Conservation (phyloP, 1,140 invertebrate species). For the Trichonephila inaurata region DNA sequence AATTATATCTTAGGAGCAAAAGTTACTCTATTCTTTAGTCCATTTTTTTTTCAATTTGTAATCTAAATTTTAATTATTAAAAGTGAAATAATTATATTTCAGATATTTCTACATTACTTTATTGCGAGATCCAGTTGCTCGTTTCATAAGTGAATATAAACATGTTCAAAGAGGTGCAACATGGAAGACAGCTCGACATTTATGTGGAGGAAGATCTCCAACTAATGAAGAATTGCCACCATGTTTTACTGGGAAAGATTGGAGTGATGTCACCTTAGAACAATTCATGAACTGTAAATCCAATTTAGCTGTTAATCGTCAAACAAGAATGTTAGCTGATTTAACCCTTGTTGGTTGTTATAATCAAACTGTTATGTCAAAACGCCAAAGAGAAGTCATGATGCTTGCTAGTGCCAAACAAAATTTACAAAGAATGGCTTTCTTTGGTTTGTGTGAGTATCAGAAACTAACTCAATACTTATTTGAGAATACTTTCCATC, state of each 20-base stretch:
- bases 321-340: constrained; percentile 98
- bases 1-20: too few relatives aligned
- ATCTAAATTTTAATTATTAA: too few relatives aligned
- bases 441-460: constrained; percentile 97
- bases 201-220: constrained; percentile 91
- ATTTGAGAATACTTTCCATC: constrained; percentile 98
- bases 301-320: constrained; percentile 97
- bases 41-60: too few relatives aligned
- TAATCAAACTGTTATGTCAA: constrained; percentile 88
- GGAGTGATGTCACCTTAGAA: constrained; percentile 86
- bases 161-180: constrained; percentile 98
- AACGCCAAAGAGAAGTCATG: constrained; percentile 86
- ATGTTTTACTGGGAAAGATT: constrained; percentile 83
- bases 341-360: constrained; percentile 97
- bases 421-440: constrained; percentile 96
- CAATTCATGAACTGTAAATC: constrained; percentile 94
- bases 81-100: constrained; percentile 55
- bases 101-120: constrained; percentile 98
- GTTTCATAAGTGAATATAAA: constrained; percentile 95
- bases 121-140: constrained; percentile 92
- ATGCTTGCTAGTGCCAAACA: constrained; percentile 96
- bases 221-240: constrained; percentile 84
- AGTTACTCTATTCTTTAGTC: too few relatives aligned
- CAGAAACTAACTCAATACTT: constrained; percentile 97
- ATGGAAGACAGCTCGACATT: constrained; percentile 93